Evolutionary conservation across 2,888 invertebrate genomes (phyloP), one percentile per base, ranked within the genome.

Genomic region (Tholera decimalis): DNA sequence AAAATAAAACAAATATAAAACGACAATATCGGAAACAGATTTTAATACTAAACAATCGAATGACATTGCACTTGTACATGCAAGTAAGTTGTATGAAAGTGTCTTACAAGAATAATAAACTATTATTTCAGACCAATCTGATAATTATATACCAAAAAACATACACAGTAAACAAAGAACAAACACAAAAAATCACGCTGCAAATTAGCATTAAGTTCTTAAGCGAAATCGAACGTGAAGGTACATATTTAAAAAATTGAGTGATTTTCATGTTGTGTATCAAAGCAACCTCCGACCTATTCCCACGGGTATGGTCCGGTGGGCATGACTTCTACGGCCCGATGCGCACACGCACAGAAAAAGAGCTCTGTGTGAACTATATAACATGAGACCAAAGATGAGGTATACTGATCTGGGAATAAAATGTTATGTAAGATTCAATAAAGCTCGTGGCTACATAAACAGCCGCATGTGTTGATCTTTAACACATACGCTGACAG

Each of bases 301-400:
- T 92, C 91, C 84, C 93, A 93, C 92, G 92, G 86, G 70, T 81
- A 88, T 86, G 90, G 87, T 91, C 84, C 85, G 90, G 82, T 89
- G 87, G 83, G 75, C 88, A 89, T 84, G 90, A 85, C 87, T 89
- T 90, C 90, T 89, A 88, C 90, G 90, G 88, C 79, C 85, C 84
- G 85, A 44, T 90, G 92, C 79, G 72, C 88, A 78, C 76, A 70
- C 79, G 80, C 82, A 83, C 77, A 80, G 82, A 83, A n/a, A n/a
- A n/a, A 81, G 86, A 86, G 84, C 67, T 79, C 74, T 89, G 80
- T 88, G 86, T 85, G 85, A 88, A 88, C 83, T 80, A 82, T 79
- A 86, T 71, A 76, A 75, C 63, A 68, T 63, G 61, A 81, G 66
- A 73, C 33, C 37, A 54, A 53, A 60, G 54, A 71, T 53, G 58